Percentiles rank a stretch among this genome's conserved stretches.
Conservation (phyloP, 92 coral and sea anemone species). For the Hydrozoanthus gracilis region DNA sequence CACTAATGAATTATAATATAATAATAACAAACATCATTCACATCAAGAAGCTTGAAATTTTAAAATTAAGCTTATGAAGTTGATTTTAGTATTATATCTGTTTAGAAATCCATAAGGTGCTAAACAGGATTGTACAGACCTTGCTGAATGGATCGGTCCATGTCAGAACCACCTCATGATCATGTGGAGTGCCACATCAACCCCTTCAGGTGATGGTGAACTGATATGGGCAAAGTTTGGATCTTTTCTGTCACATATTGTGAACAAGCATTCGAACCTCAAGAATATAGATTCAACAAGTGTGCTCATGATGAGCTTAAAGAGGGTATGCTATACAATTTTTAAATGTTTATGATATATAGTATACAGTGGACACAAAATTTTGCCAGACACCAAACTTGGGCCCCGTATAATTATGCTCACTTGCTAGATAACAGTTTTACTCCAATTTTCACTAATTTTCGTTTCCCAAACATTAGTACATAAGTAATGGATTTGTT, state of each 20-base stretch:
- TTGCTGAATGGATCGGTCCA: too few species aligned
- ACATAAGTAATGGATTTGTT: background rate
- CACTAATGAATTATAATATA: too few species aligned
- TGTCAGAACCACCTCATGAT: too few species aligned
- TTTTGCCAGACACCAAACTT: background rate
- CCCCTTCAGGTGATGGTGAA: constrained; percentile 46
- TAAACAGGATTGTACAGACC: too few species aligned
- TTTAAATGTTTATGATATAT: background rate
- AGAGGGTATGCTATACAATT: constrained; percentile 2
- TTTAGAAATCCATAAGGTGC: too few species aligned
- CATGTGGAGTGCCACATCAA: constrained; percentile 19
- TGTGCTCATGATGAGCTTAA: constrained; percentile 18
- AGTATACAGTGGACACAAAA: background rate
- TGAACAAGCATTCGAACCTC: constrained; percentile 18
- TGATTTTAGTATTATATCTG: too few species aligned
- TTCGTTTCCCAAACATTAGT: background rate
- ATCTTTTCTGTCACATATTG: constrained; percentile 44
- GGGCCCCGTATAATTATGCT: background rate
- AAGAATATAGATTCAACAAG: constrained; percentile 12
- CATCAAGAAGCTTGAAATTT: too few species aligned
- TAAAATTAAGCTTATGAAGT: too few species aligned
- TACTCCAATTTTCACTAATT: background rate
- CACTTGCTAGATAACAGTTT: background rate
- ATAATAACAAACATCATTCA: too few species aligned
- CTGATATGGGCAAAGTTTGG: constrained; percentile 61